Conservation (phyloP, 1,140 invertebrate species). For the Planococcus citri region DNA sequence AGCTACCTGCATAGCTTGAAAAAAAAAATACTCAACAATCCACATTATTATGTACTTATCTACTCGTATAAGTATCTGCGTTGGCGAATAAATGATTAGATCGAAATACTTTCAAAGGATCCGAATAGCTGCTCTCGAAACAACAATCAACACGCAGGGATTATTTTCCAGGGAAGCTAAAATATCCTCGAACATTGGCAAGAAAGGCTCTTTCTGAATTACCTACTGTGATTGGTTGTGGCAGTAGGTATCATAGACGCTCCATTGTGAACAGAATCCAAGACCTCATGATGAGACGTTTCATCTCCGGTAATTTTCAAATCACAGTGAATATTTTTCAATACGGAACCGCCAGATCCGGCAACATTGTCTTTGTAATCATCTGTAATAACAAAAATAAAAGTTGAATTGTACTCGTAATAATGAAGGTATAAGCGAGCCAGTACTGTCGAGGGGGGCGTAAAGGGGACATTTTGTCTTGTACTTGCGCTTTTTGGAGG, state of each 20-base stretch:
- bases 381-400: background rate
- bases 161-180: background rate
- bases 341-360: constrained; percentile 70
- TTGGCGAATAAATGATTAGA: too few species aligned
- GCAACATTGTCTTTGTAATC: constrained; percentile 54
- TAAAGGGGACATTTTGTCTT: too few species aligned
- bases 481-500: too few species aligned
- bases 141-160: background rate
- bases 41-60: too few species aligned
- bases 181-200: background rate
- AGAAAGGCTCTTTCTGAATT: constrained; percentile 88
- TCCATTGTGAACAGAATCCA: constrained; percentile 69
- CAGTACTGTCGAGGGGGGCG: too few species aligned
- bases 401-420: background rate
- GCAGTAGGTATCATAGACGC: constrained; percentile 73
- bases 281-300: constrained; percentile 89
- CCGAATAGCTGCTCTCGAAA: background rate
- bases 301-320: constrained; percentile 84
- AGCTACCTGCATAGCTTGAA: too few species aligned
- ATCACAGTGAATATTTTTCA: constrained; percentile 58
- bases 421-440: background rate
- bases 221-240: constrained; percentile 88
- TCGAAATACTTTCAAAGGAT: constrained; percentile 4
- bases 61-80: too few species aligned
- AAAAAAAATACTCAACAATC: too few species aligned